These are phyloP conservation scores for Ctena decussata DNA, from an alignment of 2,888 invertebrate genomes.

Conservation along the genomic window DNA sequence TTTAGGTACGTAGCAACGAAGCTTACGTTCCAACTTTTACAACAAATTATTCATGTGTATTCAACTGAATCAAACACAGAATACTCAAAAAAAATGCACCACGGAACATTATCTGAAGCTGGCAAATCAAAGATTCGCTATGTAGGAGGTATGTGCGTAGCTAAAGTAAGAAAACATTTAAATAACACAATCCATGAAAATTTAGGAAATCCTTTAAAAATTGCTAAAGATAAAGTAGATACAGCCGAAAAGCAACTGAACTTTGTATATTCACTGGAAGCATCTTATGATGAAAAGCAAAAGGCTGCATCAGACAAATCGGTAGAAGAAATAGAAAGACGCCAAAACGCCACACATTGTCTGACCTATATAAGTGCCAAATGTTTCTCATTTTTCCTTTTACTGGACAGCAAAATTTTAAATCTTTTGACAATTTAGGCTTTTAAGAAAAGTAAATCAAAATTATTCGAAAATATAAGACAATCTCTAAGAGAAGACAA, in stretches of 20 bases:
- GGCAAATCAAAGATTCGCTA: slow-evolving; percentile 41
- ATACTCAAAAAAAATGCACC: not conserved
- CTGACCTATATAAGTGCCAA: slow-evolving; percentile 37
- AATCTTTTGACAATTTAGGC: not conserved
- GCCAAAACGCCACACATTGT: slow-evolving; percentile 39
- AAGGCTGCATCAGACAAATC: slow-evolving; percentile 22
- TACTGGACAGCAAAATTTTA: not conserved
- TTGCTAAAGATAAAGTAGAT: not conserved
- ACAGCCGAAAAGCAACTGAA: not conserved
- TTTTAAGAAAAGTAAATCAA: not conserved
- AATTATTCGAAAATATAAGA: slow-evolving; percentile 28
- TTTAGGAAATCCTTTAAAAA: not conserved
- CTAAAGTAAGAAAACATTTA: slow-evolving; percentile 28
- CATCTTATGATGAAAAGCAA: not conserved
- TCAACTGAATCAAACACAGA: not conserved
- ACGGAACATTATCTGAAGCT: slow-evolving; percentile 19
- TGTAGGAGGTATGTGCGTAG: slow-evolving; percentile 47
- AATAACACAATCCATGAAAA: not conserved
- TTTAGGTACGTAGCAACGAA: not conserved
- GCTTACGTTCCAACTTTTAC: not conserved
- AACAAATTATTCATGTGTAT: not conserved
- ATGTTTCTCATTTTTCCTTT: slow-evolving; percentile 32
- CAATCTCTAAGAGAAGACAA: not conserved
- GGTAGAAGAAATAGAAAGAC: slow-evolving; percentile 37
- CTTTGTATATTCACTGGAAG: not conserved